Base-by-base conservation (phyloP, 2,113 vertebrate species). In the Rynchops niger region DNA sequence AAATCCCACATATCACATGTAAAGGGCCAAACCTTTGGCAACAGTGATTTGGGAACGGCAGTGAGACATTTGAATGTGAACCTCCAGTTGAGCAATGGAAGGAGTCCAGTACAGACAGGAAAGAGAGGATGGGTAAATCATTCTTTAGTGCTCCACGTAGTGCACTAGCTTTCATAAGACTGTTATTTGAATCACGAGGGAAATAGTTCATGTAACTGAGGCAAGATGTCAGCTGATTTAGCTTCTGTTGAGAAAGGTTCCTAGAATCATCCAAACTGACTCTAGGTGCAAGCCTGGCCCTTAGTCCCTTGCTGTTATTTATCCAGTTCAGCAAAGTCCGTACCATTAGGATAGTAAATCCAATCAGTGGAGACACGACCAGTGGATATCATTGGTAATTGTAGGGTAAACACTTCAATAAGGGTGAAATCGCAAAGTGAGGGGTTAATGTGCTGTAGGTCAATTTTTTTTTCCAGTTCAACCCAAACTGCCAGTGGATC, bases 401-500 rank as follows among this genome's bases (percentile, higher is more conserved):
- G 23, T 14, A 21, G 43, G 63, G 11, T 26, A 42, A 67, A 73
- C 12, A 3, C 66, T 66, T 69, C 34, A 12, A 4, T 7, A 11
- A 25, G 38, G 47, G 5, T 15, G 21, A 61, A 40, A 38, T 4
- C 82, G 53, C 65, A 9, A 30, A 66, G 15, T 7, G 63, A 83
- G 92, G 72, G 63, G 85, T 95, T 95, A 84, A 94, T 19, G 47
- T 50, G 79, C 87, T 72, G 32, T 20, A 49, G 85, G 79, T 86
- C 71, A 43, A 2, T n/a, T 17, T 15, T 47, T 25, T 71, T 73
- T 34, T 29, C 62, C 78, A 40, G 76, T 67, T 72, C 82, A 71
- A 52, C 67, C 83, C 84, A 82, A 94, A 85, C 36, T 40, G 72
- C 88, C 82, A 52, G 85, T 15, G 73, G 90, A 96, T 96, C 96